phyloP scores from a whole-genome alignment of 2,888 invertebrate species.

The Cerceris rybyensis region DNA sequence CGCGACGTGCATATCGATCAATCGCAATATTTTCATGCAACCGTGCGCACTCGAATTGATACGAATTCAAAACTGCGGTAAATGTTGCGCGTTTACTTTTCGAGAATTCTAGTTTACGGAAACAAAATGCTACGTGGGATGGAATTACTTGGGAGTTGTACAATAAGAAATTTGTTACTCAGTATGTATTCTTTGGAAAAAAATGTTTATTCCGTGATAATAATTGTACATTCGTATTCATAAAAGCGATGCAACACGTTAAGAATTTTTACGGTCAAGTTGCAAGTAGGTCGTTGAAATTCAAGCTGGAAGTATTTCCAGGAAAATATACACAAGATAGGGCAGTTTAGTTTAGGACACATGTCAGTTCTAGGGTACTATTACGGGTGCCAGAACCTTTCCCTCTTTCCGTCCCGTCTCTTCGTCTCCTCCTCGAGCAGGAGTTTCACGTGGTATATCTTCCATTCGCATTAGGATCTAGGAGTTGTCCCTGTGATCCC shows the following conservation, averaged over 20 bases:
- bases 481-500: conserved; percentile 49
- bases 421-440: no score
- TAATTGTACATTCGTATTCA: no score
- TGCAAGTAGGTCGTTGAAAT: not conserved
- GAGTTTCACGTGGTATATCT: conserved; percentile 38
- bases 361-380: conserved; percentile 39
- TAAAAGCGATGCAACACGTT: no score
- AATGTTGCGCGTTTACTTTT: no score
- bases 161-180: no score
- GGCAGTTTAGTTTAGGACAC: conserved; percentile 43
- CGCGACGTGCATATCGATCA: not conserved
- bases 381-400: conserved; percentile 46
- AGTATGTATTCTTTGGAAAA: no score
- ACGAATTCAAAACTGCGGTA: no score
- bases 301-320: conserved; percentile 4
- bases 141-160: no score
- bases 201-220: no score
- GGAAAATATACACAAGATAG: conserved; percentile 30
- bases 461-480: conserved; percentile 49
- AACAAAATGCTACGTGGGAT: no score
- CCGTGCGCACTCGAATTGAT: no score
- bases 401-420: not conserved
- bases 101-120: no score
- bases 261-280: not conserved
- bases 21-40: not conserved